phyloP scores from a whole-genome alignment of 2,888 invertebrate species.

The Drosophila sordidula region DNA sequence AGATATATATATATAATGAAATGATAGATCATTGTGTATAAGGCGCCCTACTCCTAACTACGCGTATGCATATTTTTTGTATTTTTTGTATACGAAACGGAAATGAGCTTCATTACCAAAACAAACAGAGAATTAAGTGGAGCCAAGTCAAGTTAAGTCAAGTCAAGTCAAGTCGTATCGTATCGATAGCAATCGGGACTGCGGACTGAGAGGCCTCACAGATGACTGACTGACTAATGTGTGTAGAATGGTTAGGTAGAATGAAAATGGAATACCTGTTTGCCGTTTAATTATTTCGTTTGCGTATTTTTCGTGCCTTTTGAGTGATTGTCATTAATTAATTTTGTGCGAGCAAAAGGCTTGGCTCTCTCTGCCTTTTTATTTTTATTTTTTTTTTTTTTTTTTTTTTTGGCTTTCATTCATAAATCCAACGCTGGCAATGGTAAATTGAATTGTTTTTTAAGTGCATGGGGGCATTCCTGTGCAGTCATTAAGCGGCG shows the following conservation, averaged over 20 bases:
- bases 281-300: slow-evolving; percentile 81
- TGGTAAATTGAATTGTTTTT: slow-evolving; percentile 79
- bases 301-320: slow-evolving; percentile 71
- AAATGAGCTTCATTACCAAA: slow-evolving; percentile 84
- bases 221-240: slow-evolving; percentile 64
- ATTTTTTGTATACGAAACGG: slow-evolving; percentile 68
- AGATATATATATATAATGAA: neutral
- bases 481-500: slow-evolving; percentile 68
- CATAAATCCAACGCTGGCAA: slow-evolving; percentile 68
- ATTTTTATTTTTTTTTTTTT: neutral
- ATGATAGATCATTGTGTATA: slow-evolving; percentile 4
- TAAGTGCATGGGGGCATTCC: slow-evolving; percentile 73
- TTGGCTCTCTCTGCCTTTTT: slow-evolving; percentile 6
- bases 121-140: slow-evolving; percentile 78
- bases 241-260: slow-evolving; percentile 41
- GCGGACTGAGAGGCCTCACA: slow-evolving; percentile 22
- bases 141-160: slow-evolving; percentile 30
- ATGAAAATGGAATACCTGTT: slow-evolving; percentile 73
- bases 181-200: slow-evolving; percentile 41
- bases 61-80: slow-evolving; percentile 57
- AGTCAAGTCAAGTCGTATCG: slow-evolving; percentile 21
- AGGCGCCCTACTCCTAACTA: slow-evolving; percentile 27
- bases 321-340: slow-evolving; percentile 82
- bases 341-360: slow-evolving; percentile 63
- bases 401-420: slow-evolving; percentile 61